phyloP scores from a whole-genome alignment of 2,888 invertebrate genomes.

The Petrolisthes cinctipes region DNA sequence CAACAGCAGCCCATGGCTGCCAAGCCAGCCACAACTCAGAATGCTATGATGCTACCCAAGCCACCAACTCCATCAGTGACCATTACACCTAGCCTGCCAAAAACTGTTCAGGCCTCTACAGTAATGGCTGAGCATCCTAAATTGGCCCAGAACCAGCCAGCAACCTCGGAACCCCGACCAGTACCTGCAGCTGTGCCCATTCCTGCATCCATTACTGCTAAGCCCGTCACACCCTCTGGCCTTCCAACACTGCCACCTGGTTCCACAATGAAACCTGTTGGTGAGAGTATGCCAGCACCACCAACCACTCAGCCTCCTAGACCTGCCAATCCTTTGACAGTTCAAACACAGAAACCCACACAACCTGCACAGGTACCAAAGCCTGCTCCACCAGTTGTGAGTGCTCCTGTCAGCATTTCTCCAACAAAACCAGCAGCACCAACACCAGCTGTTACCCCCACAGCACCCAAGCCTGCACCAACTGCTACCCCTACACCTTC shows the following conservation, averaged over 20 bases:
- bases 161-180: conserved; percentile 25
- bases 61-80: conserved; percentile 31
- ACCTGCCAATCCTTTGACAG: conserved; percentile 21
- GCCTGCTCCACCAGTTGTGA: not conserved
- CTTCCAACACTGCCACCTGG: conserved; percentile 4
- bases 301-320: conserved; percentile 31
- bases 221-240: conserved; percentile 20
- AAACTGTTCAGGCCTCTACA: conserved; percentile 4
- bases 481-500: conserved; percentile 9
- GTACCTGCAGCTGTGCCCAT: conserved; percentile 44
- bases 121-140: conserved; percentile 24
- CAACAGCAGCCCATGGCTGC: conserved; percentile 24
- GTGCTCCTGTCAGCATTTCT: conserved; percentile 1
- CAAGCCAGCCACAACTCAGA: conserved; percentile 40
- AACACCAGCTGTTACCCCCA: conserved; percentile 12
- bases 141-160: conserved; percentile 16
- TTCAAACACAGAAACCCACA: conserved; percentile 33
- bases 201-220: conserved; percentile 36
- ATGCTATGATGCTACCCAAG: conserved; percentile 41
- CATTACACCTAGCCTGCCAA: conserved; percentile 34
- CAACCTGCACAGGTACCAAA: conserved; percentile 31
- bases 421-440: conserved; percentile 29
- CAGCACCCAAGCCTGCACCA: conserved; percentile 26
- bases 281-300: conserved; percentile 3
- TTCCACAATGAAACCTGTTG: conserved; percentile 25